These are phyloP conservation scores for Dendrocopos noguchii DNA, from an alignment of 2,113 vertebrate genomes.

Conservation along the genomic window DNA sequence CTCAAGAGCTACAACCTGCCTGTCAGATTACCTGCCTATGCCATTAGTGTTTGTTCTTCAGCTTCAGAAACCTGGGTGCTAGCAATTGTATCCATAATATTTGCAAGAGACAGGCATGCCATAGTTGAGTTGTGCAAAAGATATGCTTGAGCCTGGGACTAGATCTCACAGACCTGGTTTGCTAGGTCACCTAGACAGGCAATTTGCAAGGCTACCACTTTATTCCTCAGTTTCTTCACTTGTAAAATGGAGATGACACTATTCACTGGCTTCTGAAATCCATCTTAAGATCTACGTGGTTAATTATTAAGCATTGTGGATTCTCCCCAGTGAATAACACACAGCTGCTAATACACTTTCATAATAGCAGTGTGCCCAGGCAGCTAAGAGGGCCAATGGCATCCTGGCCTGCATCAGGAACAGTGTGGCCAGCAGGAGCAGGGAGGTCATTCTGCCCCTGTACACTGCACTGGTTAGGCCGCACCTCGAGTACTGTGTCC, in stretches of 20 bases:
- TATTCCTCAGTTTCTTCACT: background rate
- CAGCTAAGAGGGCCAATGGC: too few species aligned
- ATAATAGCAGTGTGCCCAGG: too few species aligned
- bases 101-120: constrained; percentile 42
- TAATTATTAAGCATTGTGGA: background rate
- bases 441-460: too few species aligned
- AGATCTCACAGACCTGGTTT: background rate
- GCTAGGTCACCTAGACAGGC: background rate
- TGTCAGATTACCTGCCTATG: constrained; percentile 73
- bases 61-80: constrained; percentile 77
- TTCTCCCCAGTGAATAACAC: background rate
- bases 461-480: too few species aligned
- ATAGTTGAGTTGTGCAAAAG: constrained; percentile 62
- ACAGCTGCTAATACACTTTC: constrained; percentile 17
- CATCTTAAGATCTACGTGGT: background rate
- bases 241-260: background rate
- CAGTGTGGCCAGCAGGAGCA: too few species aligned
- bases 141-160: background rate
- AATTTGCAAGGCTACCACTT: background rate
- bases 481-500: too few species aligned
- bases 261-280: background rate
- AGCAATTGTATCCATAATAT: constrained; percentile 55
- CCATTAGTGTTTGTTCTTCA: constrained; percentile 75
- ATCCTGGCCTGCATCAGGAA: too few species aligned
- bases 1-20: background rate